These are phyloP conservation scores for Rutpela maculata DNA, from an alignment of 2,888 invertebrate species.

Conservation along the genomic window DNA sequence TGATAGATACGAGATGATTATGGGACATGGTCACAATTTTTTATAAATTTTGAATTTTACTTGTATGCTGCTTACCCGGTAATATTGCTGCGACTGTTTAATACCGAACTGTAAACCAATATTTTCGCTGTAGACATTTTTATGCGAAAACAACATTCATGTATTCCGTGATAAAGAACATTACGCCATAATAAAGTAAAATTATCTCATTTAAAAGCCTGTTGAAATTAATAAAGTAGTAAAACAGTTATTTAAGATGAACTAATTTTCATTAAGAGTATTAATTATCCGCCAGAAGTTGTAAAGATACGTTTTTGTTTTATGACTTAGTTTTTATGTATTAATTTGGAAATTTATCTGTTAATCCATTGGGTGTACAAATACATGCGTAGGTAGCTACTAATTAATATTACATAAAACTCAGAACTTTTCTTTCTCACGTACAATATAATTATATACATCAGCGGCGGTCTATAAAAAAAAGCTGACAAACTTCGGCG, in stretches of 20 bases:
- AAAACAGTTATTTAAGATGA: neutral
- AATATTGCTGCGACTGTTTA: neutral
- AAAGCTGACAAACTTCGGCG: no score
- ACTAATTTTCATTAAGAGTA: conserved; percentile 7
- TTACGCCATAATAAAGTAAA: neutral
- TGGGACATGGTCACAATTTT: no score
- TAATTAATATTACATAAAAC: neutral
- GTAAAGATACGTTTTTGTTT: neutral
- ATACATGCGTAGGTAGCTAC: neutral
- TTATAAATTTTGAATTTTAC: no score
- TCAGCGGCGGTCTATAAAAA: no score
- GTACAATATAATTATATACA: neutral
- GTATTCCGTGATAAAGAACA: neutral
- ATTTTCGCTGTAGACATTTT: neutral
- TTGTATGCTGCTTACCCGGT: neutral
- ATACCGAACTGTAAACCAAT: neutral
- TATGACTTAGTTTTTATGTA: neutral
- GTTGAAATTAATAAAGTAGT: neutral
- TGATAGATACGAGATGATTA: no score
- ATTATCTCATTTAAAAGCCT: neutral
- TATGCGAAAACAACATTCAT: neutral
- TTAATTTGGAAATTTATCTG: neutral
- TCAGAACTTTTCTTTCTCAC: neutral
- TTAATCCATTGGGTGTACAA: neutral
- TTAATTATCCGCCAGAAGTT: neutral